A percentile compares a stretch with the other conserved stretches of the same genome.
Evolutionary conservation across 2,797 vertebrate species (phyloP).

Genomic region (Potorous gilbertii): DNA sequence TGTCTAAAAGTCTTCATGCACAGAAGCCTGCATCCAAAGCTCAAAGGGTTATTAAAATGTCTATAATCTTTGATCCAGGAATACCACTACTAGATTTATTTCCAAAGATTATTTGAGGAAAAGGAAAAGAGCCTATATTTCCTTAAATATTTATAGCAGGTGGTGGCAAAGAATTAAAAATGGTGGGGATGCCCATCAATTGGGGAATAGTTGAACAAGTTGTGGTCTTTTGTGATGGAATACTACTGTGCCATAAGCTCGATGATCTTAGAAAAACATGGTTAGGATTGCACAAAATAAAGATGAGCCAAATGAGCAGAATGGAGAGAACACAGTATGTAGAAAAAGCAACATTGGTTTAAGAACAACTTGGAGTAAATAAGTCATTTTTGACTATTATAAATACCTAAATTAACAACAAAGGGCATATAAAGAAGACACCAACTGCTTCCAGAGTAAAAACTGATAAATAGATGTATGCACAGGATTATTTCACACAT

Average conservation of each 20-base stretch:
- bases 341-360: too few relatives aligned
- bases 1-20: not conserved
- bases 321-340: too few relatives aligned
- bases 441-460: too few relatives aligned
- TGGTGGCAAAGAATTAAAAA: not conserved
- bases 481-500: too few relatives aligned
- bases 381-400: too few relatives aligned
- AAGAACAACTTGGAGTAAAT: too few relatives aligned
- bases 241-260: not conserved
- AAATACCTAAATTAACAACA: too few relatives aligned
- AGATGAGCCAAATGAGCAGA: too few relatives aligned
- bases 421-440: too few relatives aligned
- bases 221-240: too few relatives aligned
- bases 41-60: not conserved
- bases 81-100: not conserved
- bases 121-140: not conserved
- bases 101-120: not conserved
- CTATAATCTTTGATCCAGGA: not conserved
- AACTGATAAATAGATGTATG: too few relatives aligned
- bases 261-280: not conserved
- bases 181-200: not conserved
- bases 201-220: not conserved
- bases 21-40: not conserved
- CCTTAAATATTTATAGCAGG: not conserved
- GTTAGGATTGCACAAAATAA: too few relatives aligned